Conservation (phyloP, 2,113 vertebrate species). For the Eurypyga helias region DNA sequence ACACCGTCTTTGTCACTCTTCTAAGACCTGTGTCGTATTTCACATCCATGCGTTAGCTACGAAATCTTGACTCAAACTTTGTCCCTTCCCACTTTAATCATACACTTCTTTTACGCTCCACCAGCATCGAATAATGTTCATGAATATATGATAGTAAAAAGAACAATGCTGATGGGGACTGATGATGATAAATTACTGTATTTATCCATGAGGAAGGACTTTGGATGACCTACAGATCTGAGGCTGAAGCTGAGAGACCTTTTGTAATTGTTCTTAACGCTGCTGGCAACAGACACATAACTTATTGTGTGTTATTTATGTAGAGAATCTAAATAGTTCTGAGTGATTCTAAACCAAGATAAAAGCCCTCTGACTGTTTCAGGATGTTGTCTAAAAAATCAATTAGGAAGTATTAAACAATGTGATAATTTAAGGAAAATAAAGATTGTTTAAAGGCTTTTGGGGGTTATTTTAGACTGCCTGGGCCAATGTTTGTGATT, state of each 20-base stretch:
- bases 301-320: background rate
- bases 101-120: slow-evolving; percentile 25
- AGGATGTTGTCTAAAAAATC: slow-evolving; percentile 12
- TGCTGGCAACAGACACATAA: background rate
- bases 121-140: slow-evolving; percentile 44
- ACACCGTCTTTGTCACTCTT: background rate
- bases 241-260: slow-evolving; percentile 41
- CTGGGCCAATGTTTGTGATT: background rate
- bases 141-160: slow-evolving; percentile 49
- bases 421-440: background rate
- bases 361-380: background rate
- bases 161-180: slow-evolving; percentile 58
- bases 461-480: background rate
- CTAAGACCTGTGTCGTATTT: background rate
- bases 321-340: slow-evolving; percentile 23
- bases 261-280: slow-evolving; percentile 36
- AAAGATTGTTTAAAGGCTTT: background rate
- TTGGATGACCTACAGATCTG: slow-evolving; percentile 55
- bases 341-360: background rate
- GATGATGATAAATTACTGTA: slow-evolving; percentile 68
- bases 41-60: background rate
- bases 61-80: slow-evolving; percentile 19
- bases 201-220: slow-evolving; percentile 71
- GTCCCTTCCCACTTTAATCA: slow-evolving; percentile 50
- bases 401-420: slow-evolving; percentile 19